Conservation (phyloP, 2,113 vertebrate species). For the Petrocephalus microphthalmus region DNA sequence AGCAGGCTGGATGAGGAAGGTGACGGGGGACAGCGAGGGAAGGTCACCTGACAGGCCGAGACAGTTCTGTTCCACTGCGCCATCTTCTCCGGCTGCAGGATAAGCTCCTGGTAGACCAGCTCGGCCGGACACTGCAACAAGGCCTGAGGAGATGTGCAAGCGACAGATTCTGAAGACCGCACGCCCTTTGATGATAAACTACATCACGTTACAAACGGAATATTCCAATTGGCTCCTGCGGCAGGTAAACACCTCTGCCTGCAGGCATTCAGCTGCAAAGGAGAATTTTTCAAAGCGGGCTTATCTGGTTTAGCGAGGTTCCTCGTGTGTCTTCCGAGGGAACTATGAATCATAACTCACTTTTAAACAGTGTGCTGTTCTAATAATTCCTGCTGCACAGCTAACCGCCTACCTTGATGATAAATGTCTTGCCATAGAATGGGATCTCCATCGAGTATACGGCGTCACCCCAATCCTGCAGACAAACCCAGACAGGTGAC, state of each 20-base stretch:
- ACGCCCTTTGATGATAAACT: neutral
- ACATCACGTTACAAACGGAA: neutral
- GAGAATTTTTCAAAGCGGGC: neutral
- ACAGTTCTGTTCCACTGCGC: slow-evolving; percentile 90
- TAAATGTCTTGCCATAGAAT: slow-evolving; percentile 88
- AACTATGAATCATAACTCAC: neutral
- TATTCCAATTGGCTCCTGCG: neutral
- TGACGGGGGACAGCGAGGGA: neutral
- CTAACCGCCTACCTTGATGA: slow-evolving; percentile 78
- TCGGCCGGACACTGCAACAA: slow-evolving; percentile 87
- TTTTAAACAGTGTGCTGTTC: neutral
- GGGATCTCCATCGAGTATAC: slow-evolving; percentile 89
- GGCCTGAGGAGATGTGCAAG: slow-evolving; percentile 53
- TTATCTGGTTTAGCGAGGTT: neutral
- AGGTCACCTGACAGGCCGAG: slow-evolving; percentile 79
- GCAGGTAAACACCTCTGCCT: neutral
- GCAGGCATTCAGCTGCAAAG: neutral
- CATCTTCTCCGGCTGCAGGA: slow-evolving; percentile 92
- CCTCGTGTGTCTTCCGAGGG: neutral
- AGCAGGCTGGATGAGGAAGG: neutral
- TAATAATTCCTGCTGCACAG: neutral
- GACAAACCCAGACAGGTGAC: neutral
- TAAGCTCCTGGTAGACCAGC: slow-evolving; percentile 89
- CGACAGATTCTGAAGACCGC: neutral
- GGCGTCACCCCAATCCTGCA: slow-evolving; percentile 80